Evolutionary conservation across 2,888 invertebrate genomes (phyloP), one percentile per base, ranked within the genome.

Genomic region (Pteria penguin): DNA sequence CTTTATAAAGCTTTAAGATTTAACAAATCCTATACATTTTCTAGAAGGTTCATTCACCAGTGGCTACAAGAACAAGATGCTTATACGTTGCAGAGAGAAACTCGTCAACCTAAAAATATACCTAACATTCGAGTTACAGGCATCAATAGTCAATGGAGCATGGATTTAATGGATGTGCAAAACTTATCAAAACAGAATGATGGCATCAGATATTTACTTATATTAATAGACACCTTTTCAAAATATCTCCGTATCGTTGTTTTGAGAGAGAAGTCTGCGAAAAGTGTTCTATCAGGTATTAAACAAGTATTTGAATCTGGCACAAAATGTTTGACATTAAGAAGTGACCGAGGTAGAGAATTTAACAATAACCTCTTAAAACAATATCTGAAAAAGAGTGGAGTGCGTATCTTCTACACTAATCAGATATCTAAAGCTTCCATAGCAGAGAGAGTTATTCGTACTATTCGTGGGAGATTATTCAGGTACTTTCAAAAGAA

Each of bases 151-250:
- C 52, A 78, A 11, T 75, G 74, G 61, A 75, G 78, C 33, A 61
- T 72, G 31, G 76, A 78, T 32, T 60, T 81, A 29, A 71, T 72
- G n/a, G 78, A 76, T 33, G 76, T 78, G 18, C 74, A 76, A 4
- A 78, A 66, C 61, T 52, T 81, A 18, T 57, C 69, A 18, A 75
- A 76, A 57, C 57, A 78, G 18, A 76, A 81, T 52, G 74, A 74
- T 29, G 74, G 67, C 11, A 69, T 69, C 0, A 36, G 57, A 45
- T 76, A 69, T 32, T 31, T 81, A 18, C 67, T 81, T 3, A 66
- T 78, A 22, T 71, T 75, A 57, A 74, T 81, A n/a, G 76, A 76
- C 32, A 58, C 67, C 4, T 72, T 81, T 58, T 75, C 70, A 24
- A 66, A 75, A 8, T 75, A 76, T 45, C 32, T 78, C 2, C 71